A percentile compares a stretch with the other conserved stretches of the same genome.
phyloP scores from a whole-genome alignment of 2,113 vertebrate genomes.

The Bettongia penicillata region DNA sequence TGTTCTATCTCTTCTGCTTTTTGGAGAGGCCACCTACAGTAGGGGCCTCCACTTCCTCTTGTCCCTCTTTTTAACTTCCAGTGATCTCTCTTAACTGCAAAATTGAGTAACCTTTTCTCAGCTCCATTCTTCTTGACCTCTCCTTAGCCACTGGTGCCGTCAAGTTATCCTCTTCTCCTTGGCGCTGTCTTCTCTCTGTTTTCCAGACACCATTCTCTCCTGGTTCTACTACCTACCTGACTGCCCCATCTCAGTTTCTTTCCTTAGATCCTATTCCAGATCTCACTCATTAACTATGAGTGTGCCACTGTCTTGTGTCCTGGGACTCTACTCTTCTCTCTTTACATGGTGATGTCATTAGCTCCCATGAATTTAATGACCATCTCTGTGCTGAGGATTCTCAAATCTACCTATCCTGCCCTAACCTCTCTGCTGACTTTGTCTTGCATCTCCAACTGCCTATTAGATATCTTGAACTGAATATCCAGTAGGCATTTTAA shows the following conservation, averaged over 20 bases:
- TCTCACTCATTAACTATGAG: not conserved
- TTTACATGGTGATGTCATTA: not conserved
- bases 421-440: not conserved
- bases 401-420: not conserved
- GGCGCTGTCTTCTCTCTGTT: no score
- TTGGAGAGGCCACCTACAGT: not conserved
- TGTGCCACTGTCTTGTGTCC: not conserved
- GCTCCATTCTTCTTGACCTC: no score
- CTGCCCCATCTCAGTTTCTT: not conserved
- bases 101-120: no score
- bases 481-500: not conserved
- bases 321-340: not conserved
- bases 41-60: no score
- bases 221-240: not conserved
- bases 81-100: not conserved
- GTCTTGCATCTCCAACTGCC: not conserved
- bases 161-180: not conserved
- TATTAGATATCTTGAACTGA: not conserved
- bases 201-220: not conserved
- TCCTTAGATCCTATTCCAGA: not conserved
- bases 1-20: not conserved
- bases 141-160: no score
- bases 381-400: not conserved
- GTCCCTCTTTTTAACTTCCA: no score
- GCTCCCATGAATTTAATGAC: not conserved